phyloP scores from a whole-genome alignment of 2,113 vertebrate species.

The Python bivittatus region DNA sequence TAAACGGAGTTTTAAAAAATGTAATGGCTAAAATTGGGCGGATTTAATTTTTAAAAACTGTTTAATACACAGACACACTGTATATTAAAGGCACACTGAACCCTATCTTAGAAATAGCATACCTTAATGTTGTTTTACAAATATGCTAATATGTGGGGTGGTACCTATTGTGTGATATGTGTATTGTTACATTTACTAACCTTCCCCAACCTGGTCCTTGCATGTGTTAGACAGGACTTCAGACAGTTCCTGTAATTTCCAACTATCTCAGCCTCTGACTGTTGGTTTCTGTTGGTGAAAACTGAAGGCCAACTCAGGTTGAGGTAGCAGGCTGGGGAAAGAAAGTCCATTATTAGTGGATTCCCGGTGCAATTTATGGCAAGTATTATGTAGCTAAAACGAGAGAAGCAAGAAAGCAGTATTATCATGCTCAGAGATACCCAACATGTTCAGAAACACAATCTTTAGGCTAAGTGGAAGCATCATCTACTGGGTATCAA shows the following conservation, averaged over 20 bases:
- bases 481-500: neutral
- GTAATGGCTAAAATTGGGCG: neutral
- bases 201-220: neutral
- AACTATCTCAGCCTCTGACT: neutral
- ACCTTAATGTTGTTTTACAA: neutral
- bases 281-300: neutral
- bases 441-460: neutral
- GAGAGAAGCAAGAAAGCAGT: neutral
- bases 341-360: neutral
- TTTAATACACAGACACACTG: neutral
- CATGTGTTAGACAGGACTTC: neutral
- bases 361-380: neutral
- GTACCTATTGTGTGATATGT: neutral
- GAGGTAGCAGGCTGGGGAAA: neutral
- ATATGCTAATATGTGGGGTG: neutral
- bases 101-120: too few species aligned
- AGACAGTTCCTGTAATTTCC: neutral
- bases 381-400: neutral
- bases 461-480: neutral
- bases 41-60: neutral
- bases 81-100: neutral
- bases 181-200: neutral
- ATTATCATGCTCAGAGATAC: neutral
- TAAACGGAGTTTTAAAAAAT: neutral
- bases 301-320: neutral